phyloP scores from a whole-genome alignment of 35 echinoderm and acorn worm genomes.

The Heliocidaris erythrogramma region DNA sequence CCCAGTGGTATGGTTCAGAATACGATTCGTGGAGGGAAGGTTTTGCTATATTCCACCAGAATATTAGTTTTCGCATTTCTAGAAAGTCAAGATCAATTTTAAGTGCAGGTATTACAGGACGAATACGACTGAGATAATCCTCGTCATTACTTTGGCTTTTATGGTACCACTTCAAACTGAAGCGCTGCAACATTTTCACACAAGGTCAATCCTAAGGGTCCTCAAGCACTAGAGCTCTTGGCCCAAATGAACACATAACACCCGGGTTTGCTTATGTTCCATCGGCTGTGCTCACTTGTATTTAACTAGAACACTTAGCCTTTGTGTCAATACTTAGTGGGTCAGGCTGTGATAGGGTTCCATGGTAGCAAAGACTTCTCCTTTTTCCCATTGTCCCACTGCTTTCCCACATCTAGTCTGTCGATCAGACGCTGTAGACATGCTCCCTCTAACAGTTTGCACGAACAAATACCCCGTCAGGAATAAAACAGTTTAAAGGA shows the following conservation, averaged over 20 bases:
- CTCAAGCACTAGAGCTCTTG: neutral
- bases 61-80: too few species aligned
- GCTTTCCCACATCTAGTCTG: neutral
- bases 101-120: neutral
- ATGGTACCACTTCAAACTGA: neutral
- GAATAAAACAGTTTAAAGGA: too few species aligned
- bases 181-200: neutral
- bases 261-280: slow-evolving; percentile 28
- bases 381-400: neutral
- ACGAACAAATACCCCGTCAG: neutral
- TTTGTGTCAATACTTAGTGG: slow-evolving; percentile 34
- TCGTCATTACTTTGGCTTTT: neutral
- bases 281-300: slow-evolving; percentile 9
- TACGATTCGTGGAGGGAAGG: too few species aligned
- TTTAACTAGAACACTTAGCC: slow-evolving; percentile 34
- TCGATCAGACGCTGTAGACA: neutral
- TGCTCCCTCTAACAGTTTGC: neutral
- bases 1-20: too few species aligned
- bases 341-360: slow-evolving; percentile 23
- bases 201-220: neutral
- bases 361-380: neutral
- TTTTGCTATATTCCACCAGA: too few species aligned
- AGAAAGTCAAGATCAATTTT: too few species aligned
- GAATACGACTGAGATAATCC: neutral
- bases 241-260: slow-evolving; percentile 11